Evolutionary conservation across 2,113 vertebrate species (phyloP).

Genomic region (Hystrix brachyura): DNA sequence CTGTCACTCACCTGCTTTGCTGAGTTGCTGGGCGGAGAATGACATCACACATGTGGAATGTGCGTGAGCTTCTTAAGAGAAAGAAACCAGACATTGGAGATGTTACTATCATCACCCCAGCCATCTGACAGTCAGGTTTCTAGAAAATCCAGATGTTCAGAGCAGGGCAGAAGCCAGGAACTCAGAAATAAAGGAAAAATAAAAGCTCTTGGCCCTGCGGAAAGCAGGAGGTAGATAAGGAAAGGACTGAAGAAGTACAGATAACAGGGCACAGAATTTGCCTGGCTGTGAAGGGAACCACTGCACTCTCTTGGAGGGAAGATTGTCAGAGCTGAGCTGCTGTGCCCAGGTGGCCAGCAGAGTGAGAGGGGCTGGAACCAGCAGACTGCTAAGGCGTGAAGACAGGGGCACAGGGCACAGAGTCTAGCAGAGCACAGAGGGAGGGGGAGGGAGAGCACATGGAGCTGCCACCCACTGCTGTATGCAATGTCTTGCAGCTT

Average conservation of each 20-base stretch:
- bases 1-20: conserved; percentile 22
- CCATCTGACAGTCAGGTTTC: conserved; percentile 12
- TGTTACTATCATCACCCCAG: not conserved
- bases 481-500: fast-evolving
- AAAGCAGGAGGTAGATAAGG: not conserved
- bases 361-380: fast-evolving
- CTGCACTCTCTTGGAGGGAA: fast-evolving
- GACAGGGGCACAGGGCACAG: not conserved
- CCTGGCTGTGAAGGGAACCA: not conserved
- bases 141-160: not conserved
- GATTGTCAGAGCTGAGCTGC: not conserved
- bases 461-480: not conserved
- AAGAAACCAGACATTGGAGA: conserved; percentile 28
- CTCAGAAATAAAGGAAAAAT: not conserved
- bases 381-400: not conserved
- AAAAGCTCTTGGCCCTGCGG: not conserved
- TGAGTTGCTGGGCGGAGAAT: not conserved
- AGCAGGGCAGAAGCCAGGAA: not conserved
- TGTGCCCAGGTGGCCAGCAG: not conserved
- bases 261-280: not conserved
- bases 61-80: not conserved
- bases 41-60: conserved; percentile 18
- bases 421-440: too few relatives aligned
- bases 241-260: not conserved
- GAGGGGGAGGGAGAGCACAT: not conserved